These are phyloP conservation scores for Dryobota labecula DNA, from an alignment of 2,888 invertebrate genomes.

Conservation along the genomic window DNA sequence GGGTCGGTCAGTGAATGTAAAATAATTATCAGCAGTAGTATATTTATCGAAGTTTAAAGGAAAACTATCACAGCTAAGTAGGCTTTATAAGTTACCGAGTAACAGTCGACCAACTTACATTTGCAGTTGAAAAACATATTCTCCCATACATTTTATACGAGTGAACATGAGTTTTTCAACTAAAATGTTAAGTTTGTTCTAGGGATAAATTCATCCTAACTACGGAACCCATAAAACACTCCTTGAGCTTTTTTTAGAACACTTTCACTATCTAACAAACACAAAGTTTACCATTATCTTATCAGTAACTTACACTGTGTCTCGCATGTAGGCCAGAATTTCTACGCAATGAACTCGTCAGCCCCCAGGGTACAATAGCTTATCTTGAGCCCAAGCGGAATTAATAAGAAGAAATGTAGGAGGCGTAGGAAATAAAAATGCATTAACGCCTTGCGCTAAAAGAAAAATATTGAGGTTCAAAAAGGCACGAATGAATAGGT, in stretches of 20 bases:
- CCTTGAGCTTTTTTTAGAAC: not conserved
- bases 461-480: not conserved
- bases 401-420: constrained; percentile 14
- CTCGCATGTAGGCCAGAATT: not conserved
- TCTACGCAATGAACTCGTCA: not conserved
- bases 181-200: too few species aligned
- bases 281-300: not conserved
- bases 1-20: too few species aligned
- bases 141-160: too few species aligned
- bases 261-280: not conserved
- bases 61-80: too few species aligned
- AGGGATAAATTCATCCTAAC: too few species aligned
- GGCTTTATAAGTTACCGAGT: too few species aligned
- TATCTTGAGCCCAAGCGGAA: not conserved
- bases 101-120: too few species aligned
- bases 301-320: not conserved
- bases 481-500: not conserved
- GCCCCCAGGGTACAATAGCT: constrained; percentile 1
- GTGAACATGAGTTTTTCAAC: too few species aligned
- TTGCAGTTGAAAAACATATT: too few species aligned
- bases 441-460: not conserved
- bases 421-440: constrained; percentile 5
- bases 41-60: too few species aligned
- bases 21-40: too few species aligned
- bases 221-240: too few species aligned